Evolutionary conservation across 2,113 vertebrate genomes (phyloP).

Genomic region (Strix uralensis): DNA sequence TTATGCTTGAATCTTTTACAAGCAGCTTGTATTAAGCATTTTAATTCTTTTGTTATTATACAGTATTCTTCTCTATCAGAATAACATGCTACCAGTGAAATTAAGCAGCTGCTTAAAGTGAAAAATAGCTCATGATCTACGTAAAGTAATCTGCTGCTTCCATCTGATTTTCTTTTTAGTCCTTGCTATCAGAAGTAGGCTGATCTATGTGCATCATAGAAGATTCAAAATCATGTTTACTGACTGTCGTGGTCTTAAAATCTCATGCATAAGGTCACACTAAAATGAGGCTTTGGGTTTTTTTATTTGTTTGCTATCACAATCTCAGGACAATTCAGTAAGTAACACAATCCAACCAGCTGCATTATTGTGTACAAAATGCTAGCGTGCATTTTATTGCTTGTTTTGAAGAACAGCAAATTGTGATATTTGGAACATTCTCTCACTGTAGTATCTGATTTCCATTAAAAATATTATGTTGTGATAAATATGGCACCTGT

Average conservation of each 20-base stretch:
- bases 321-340: neutral
- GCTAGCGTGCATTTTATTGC: neutral
- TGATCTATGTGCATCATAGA: neutral
- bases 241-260: neutral
- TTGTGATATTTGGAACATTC: neutral
- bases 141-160: conserved; percentile 62
- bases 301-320: neutral
- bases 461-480: neutral
- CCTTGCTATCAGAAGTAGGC: neutral
- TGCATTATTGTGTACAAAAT: neutral
- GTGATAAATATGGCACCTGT: conserved; percentile 13
- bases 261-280: neutral
- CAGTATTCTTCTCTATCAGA: conserved; percentile 41
- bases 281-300: neutral
- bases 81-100: conserved; percentile 70
- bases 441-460: neutral
- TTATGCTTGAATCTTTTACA: neutral
- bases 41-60: neutral
- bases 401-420: neutral
- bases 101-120: conserved; percentile 79
- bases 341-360: neutral
- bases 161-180: conserved; percentile 49
- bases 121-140: conserved; percentile 68
- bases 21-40: neutral
- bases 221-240: conserved; percentile 1